Percentiles rank a stretch among this genome's conserved stretches.
phyloP scores from a whole-genome alignment of 2,797 vertebrate genomes.

The Pagetopsis macropterus region DNA sequence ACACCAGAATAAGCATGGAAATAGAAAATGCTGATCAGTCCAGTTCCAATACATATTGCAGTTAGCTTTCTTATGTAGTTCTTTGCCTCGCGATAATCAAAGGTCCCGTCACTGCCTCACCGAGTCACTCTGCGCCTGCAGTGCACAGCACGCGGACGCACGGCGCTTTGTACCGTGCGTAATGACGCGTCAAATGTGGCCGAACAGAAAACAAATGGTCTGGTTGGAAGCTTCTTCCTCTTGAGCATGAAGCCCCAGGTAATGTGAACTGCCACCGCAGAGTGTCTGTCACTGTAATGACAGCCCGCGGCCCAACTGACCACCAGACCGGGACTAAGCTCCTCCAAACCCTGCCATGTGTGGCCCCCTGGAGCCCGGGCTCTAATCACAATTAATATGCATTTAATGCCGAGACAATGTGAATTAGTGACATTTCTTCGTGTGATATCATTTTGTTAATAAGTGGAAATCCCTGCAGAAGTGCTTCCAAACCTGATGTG shows the following conservation, averaged over 20 bases:
- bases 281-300: conserved; percentile 62
- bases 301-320: conserved; percentile 1
- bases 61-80: background rate
- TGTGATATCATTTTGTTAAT: background rate
- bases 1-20: background rate
- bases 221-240: conserved; percentile 46
- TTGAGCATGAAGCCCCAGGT: conserved; percentile 28
- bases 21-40: background rate
- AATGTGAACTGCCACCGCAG: conserved; percentile 61
- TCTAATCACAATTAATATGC: background rate
- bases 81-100: background rate
- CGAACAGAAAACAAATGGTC: conserved; percentile 55
- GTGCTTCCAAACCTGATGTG: background rate
- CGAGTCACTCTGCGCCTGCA: background rate
- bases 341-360: background rate
- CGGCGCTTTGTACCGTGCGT: conserved; percentile 54
- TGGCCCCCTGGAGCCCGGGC: background rate
- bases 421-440: background rate
- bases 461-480: background rate
- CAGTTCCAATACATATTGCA: background rate
- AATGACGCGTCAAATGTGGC: conserved; percentile 53
- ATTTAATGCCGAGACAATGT: no score
- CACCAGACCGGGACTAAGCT: conserved; percentile 23
- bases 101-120: background rate
- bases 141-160: conserved; percentile 28